Percentiles rank a stretch among this genome's conserved stretches.
Evolutionary conservation across 2,888 invertebrate genomes (phyloP).

Genomic region (Myathropa florea): DNA sequence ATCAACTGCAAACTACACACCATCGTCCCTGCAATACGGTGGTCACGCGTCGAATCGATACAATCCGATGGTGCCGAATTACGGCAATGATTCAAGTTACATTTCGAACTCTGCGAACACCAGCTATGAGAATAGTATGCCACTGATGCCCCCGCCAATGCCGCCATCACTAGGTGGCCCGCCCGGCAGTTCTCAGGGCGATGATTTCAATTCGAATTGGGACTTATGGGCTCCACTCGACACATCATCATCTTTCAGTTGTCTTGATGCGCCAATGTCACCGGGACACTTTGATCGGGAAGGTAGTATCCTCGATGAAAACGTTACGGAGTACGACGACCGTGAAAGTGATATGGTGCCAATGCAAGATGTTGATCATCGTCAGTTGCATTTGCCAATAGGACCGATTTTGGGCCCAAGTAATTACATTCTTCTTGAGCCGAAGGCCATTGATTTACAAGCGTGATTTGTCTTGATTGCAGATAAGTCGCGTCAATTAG

Average conservation of each 20-base stretch:
- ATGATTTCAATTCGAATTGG: constrained; percentile 81
- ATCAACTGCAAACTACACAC: constrained; percentile 50
- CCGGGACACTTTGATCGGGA: constrained; percentile 86
- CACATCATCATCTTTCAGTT: constrained; percentile 78
- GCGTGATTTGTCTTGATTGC: neutral
- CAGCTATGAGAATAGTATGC: constrained; percentile 73
- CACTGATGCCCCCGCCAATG: constrained; percentile 77
- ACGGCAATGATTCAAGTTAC: constrained; percentile 71
- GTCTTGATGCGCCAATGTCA: constrained; percentile 84
- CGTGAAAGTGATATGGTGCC: constrained; percentile 80
- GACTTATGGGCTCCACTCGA: constrained; percentile 79
- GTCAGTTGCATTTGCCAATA: constrained; percentile 82
- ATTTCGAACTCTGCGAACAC: constrained; percentile 58
- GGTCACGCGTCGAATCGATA: constrained; percentile 59
- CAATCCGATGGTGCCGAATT: constrained; percentile 71
- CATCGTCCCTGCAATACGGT: constrained; percentile 71
- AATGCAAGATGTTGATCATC: constrained; percentile 83
- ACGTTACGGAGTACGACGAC: constrained; percentile 84
- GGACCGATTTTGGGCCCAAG: constrained; percentile 72
- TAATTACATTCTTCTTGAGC: constrained; percentile 1
- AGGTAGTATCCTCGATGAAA: constrained; percentile 80
- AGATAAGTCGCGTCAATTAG: constrained; percentile 81
- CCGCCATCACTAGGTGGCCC: constrained; percentile 74
- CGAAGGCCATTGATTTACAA: neutral
- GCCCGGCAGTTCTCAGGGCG: constrained; percentile 54